Conservation (phyloP, 2,888 invertebrate genomes). For the Proisotoma minuta region DNA sequence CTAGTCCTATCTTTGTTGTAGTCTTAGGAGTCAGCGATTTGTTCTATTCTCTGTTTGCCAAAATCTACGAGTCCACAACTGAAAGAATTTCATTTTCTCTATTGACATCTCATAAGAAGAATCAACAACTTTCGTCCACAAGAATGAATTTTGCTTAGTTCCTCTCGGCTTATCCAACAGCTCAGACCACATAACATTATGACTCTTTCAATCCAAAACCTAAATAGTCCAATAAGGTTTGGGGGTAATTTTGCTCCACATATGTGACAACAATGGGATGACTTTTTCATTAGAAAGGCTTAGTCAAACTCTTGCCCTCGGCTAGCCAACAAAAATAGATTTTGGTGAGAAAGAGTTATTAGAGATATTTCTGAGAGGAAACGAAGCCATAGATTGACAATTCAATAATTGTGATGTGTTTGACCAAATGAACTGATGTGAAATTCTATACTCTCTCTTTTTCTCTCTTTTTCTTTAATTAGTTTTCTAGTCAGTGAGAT, state of each 20-base stretch:
- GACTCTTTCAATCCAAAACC: background rate
- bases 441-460: slow-evolving; percentile 13
- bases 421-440: slow-evolving; percentile 21
- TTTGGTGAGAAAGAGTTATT: background rate
- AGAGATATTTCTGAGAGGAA: background rate
- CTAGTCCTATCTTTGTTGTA: background rate
- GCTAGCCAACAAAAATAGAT: no score
- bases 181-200: background rate
- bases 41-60: slow-evolving; percentile 15
- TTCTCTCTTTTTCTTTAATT: background rate
- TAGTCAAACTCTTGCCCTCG: no score
- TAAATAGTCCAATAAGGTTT: no score
- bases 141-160: background rate
- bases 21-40: slow-evolving; percentile 9
- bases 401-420: slow-evolving; percentile 19
- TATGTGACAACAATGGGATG: no score
- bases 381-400: slow-evolving; percentile 9
- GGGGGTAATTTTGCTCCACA: no score
- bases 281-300: no score
- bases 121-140: slow-evolving; percentile 5
- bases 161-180: background rate
- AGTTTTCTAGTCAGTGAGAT: background rate
- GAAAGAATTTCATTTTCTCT: slow-evolving; percentile 12
- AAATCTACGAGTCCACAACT: slow-evolving; percentile 3
- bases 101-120: background rate